phyloP scores from a whole-genome alignment of 37 sponge, comb jelly and placozoan genomes.

The Chondrilla cf. caribensis region DNA sequence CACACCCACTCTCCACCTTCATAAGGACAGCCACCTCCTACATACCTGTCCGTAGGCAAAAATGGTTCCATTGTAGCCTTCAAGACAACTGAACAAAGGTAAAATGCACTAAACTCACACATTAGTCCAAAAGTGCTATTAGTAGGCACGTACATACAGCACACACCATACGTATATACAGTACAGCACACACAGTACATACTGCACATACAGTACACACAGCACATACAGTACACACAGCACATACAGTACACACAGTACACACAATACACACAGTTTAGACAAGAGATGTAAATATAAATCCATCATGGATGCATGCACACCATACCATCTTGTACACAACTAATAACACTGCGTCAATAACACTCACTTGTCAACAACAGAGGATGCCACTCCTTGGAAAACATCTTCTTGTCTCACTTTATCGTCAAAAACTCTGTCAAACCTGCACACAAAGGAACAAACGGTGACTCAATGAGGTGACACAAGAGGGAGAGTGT shows the following conservation, averaged over 20 bases:
- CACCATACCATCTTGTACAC: not conserved
- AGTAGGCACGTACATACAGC: not conserved
- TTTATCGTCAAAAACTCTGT: slow-evolving; percentile 72
- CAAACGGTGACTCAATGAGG: not conserved
- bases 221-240: too few relatives aligned
- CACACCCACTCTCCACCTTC: not conserved
- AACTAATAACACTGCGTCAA: too few relatives aligned
- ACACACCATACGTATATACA: not conserved
- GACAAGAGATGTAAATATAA: too few relatives aligned
- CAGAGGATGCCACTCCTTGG: slow-evolving; percentile 66
- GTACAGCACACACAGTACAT: too few relatives aligned
- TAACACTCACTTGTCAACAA: slow-evolving; percentile 81
- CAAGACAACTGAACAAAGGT: slow-evolving; percentile 54
- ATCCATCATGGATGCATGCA: too few relatives aligned
- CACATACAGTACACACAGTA: too few relatives aligned
- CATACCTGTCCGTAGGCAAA: slow-evolving; percentile 99
- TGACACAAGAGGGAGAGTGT: not conserved
- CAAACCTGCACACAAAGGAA: slow-evolving; percentile 64
- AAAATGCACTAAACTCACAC: not conserved
- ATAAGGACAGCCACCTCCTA: not conserved
- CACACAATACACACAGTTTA: too few relatives aligned
- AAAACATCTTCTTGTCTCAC: slow-evolving; percentile 90
- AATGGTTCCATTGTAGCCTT: slow-evolving; percentile 98
- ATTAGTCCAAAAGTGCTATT: not conserved
- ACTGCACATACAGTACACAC: too few relatives aligned